Percentiles rank a stretch among this genome's conserved stretches.
Conservation (phyloP, 2,113 vertebrate species). For the Pseudorectes ferrugineus region DNA sequence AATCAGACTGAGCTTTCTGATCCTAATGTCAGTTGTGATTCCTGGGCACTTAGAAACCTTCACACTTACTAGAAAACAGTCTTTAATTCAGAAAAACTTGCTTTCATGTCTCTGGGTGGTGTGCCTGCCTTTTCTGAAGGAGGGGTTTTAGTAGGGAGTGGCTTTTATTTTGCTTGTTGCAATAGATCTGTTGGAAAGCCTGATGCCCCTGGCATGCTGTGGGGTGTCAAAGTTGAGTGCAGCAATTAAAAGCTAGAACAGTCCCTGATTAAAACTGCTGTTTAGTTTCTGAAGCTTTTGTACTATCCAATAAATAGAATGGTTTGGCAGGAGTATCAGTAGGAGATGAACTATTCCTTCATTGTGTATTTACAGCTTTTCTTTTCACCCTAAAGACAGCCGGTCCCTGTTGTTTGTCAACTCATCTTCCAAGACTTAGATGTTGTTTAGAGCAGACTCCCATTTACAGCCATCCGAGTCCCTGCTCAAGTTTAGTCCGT, state of each 20-base stretch:
- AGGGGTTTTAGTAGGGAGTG: background rate
- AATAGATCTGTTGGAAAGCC: background rate
- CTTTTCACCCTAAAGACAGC: background rate
- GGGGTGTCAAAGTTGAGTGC: background rate
- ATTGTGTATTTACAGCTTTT: background rate
- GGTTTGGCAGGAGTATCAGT: background rate
- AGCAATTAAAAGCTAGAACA: background rate
- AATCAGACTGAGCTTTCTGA: background rate
- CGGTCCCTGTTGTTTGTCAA: background rate
- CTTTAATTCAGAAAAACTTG: background rate
- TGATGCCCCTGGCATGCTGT: background rate
- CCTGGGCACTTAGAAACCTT: background rate
- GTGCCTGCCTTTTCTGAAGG: background rate
- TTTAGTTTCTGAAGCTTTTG: background rate
- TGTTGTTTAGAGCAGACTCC: background rate
- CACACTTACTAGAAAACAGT: background rate
- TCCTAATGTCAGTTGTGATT: background rate
- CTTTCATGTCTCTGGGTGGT: background rate
- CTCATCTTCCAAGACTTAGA: background rate
- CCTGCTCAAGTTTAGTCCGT: background rate
- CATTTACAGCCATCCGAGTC: background rate
- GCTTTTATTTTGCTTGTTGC: background rate
- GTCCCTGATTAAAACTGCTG: background rate
- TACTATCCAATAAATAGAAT: background rate
- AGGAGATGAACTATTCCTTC: background rate